A percentile compares a stretch with the other conserved stretches of the same genome.
Evolutionary conservation across 2,797 vertebrate species (phyloP).

Genomic region (Hemitrygon akajei): DNA sequence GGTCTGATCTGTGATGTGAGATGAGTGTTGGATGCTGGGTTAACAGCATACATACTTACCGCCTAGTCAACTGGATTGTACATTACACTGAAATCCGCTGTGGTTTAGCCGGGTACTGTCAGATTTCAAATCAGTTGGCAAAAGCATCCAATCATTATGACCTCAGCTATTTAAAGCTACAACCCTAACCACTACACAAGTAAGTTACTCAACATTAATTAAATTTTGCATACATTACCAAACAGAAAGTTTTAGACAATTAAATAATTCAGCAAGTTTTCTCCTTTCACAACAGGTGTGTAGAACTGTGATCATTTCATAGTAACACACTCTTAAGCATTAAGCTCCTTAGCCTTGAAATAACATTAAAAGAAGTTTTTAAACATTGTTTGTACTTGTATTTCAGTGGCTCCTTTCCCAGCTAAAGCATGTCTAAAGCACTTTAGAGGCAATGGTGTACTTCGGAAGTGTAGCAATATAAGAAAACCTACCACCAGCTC

Average conservation of each 20-base stretch:
- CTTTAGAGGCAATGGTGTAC: too few species aligned
- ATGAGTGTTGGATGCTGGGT: not conserved
- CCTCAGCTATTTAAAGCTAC: not conserved
- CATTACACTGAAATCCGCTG: not conserved
- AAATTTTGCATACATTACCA: not conserved
- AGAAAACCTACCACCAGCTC: too few species aligned
- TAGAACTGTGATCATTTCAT: not conserved
- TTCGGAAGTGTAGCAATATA: too few species aligned
- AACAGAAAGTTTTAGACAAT: not conserved
- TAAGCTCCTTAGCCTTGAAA: not conserved
- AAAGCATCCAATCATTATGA: not conserved
- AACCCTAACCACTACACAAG: not conserved
- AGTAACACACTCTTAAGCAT: not conserved
- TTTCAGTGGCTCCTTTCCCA: too few species aligned
- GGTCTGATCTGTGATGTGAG: not conserved
- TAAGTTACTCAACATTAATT: slow-evolving; percentile 13
- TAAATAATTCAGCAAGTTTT: not conserved
- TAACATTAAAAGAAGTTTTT: not conserved
- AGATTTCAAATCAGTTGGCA: slow-evolving; percentile 11
- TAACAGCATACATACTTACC: not conserved
- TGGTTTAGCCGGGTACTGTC: not conserved
- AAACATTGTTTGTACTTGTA: not conserved
- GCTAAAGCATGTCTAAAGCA: too few species aligned
- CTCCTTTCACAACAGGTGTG: not conserved
- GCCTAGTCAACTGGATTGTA: not conserved